Evolutionary conservation across 2,113 vertebrate genomes (phyloP).

Genomic region (Tachuris rubrigastra): DNA sequence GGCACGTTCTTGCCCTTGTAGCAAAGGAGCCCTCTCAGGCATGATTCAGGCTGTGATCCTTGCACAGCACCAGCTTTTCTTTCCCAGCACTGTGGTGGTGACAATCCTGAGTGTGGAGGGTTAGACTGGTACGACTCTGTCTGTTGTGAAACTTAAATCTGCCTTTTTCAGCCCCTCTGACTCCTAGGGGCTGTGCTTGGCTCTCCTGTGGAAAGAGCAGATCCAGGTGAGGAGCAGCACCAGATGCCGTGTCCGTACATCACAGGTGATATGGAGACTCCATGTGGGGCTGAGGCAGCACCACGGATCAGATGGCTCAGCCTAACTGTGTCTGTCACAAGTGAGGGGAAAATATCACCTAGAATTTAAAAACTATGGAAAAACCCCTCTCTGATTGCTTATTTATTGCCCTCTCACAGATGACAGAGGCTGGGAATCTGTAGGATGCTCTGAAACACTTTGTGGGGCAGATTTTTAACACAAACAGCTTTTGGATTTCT

Average conservation of each 20-base stretch:
- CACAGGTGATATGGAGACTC: not conserved
- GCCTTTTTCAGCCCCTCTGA: not conserved
- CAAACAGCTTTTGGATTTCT: not conserved
- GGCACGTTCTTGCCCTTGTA: not conserved
- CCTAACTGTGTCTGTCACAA: not conserved
- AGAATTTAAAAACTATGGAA: not conserved
- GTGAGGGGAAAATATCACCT: not conserved
- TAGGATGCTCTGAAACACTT: not conserved
- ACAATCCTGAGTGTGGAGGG: not conserved
- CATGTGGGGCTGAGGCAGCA: not conserved
- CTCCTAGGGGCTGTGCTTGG: not conserved
- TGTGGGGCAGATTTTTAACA: not conserved
- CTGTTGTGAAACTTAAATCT: not conserved
- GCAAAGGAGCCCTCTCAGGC: not conserved
- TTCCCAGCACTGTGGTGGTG: not conserved
- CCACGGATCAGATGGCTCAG: rapidly evolving
- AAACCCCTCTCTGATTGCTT: not conserved
- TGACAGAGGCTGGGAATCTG: not conserved
- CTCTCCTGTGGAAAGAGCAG: not conserved
- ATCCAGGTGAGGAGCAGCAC: not conserved
- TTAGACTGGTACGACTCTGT: not conserved
- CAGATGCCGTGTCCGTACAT: rapidly evolving
- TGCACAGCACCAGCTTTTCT: not conserved
- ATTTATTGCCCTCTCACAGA: not conserved
- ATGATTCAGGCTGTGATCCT: not conserved